phyloP scores from a whole-genome alignment of 2,113 vertebrate genomes.

The Platichthys stellatus region DNA sequence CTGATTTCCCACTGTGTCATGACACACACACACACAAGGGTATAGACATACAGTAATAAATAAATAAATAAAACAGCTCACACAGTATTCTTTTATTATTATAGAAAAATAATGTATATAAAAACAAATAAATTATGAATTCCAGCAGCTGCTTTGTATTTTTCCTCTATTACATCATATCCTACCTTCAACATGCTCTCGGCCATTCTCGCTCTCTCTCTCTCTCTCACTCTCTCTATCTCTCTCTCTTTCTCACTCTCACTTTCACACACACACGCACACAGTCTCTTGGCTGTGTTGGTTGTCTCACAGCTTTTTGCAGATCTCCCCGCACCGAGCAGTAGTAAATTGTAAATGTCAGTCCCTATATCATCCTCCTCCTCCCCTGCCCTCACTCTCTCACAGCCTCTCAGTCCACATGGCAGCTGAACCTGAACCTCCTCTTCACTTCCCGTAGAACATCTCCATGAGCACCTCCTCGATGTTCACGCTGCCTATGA shows the following conservation, averaged over 20 bases:
- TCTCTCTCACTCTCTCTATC: too few relatives aligned
- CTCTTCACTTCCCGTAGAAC: constrained; percentile 89
- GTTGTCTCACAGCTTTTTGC: constrained; percentile 35
- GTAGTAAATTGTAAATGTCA: not conserved
- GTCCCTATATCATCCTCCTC: constrained; percentile 9
- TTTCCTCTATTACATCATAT: constrained; percentile 49
- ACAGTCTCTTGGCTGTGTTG: constrained; percentile 12
- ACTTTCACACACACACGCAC: constrained; percentile 31
- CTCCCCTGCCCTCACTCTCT: constrained; percentile 2
- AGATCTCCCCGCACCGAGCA: constrained; percentile 25
- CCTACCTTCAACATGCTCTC: constrained; percentile 12
- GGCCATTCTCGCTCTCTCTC: constrained; percentile 5
- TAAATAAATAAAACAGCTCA: not conserved
- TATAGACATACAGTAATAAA: not conserved
- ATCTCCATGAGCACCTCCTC: constrained; percentile 98
- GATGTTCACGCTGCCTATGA: constrained; percentile 94
- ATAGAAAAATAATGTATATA: constrained; percentile 81
- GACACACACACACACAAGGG: constrained; percentile 6
- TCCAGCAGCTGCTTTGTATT: constrained; percentile 65
- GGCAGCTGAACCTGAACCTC: not conserved
- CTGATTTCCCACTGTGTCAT: constrained; percentile 19
- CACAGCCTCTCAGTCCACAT: constrained; percentile 17
- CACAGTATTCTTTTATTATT: constrained; percentile 60
- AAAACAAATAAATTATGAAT: constrained; percentile 81
- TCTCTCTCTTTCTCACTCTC: constrained; percentile 3